Evolutionary conservation across 2,888 invertebrate species (phyloP), one percentile per base, ranked within the genome.

Genomic region (Cryptocheilus praepositus): DNA sequence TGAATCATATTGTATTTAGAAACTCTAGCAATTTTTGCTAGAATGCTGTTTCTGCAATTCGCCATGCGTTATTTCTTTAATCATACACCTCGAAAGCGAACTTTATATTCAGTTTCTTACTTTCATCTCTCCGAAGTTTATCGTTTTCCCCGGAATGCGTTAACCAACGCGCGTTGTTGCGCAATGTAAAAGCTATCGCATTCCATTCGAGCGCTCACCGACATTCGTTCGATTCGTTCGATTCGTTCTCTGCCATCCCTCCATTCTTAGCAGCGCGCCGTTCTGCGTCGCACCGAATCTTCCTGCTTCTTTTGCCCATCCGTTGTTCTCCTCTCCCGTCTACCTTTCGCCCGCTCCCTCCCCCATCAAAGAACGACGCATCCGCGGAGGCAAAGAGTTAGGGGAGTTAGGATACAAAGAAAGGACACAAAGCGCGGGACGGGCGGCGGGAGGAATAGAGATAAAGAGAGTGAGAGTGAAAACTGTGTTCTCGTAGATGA

Each of bases 401-500:
- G 64, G 59, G 60, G 61, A 62, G 60, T 64, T 45, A 51, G 58
- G 45, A 58, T 64, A 55, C 52, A 70, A 60, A 66, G 57, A 59
- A 54, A 46, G 46, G 46, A 49, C 44, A 53, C 36, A 19, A 45
- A 21, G 16, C 18, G 54, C 53, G 21, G 36, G 36, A 28, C 61
- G 55, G n/a, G 43, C 43, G 62, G 61, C 1, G 11, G 8, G 58
- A 63, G 64, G 71, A n/a, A 62, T 61, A 56, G 51, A 61, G 65
- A 16, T 36, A 36, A 36, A 45, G 52, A 64, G 53, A 63, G 60
- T 53, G 65, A 64, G 70, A 63, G 58, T 62, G 69, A 72, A 73
- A 74, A 75, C 69, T 77, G 73, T 70, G 75, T 69, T 70, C 69
- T 68, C 75, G 71, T 76, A 77, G 73, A 81, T 80, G 80, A 81